Conservation (phyloP, 2,797 vertebrate species). For the Caiman crocodilus region DNA sequence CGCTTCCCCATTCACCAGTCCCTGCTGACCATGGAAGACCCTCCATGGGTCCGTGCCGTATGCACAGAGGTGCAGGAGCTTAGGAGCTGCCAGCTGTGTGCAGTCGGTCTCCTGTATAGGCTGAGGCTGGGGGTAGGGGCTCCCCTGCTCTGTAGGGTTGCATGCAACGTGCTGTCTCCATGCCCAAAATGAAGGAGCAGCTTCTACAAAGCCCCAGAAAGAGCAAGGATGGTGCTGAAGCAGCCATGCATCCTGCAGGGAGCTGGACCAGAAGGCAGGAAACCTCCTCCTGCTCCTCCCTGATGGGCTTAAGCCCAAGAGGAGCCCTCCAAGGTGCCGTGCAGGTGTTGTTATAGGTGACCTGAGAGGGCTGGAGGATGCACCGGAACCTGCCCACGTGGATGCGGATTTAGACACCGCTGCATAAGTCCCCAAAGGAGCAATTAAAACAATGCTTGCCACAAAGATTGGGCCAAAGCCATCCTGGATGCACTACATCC, state of each 20-base stretch:
- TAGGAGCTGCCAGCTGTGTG: background rate
- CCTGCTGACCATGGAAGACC: background rate
- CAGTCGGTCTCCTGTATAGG: background rate
- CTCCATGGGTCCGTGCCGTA: background rate
- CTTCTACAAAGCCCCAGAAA: background rate
- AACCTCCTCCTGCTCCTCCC: background rate
- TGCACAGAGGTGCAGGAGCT: background rate
- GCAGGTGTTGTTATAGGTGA: background rate
- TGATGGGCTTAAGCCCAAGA: background rate
- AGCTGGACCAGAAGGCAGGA: background rate
- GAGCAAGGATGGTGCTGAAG: background rate
- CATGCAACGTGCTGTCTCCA: background rate
- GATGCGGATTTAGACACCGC: background rate
- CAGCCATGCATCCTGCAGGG: too few relatives aligned
- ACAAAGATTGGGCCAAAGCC: background rate
- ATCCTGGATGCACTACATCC: background rate
- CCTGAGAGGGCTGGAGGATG: background rate
- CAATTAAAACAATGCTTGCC: background rate
- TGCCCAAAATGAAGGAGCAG: background rate
- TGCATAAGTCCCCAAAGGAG: conserved; percentile 14
- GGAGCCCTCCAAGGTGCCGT: too few relatives aligned
- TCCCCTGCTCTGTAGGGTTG: background rate
- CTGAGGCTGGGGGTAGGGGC: background rate
- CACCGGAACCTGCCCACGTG: background rate
- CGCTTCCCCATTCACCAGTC: background rate